phyloP scores from a whole-genome alignment of 2,113 vertebrate species.

The Lophochroa leadbeateri region DNA sequence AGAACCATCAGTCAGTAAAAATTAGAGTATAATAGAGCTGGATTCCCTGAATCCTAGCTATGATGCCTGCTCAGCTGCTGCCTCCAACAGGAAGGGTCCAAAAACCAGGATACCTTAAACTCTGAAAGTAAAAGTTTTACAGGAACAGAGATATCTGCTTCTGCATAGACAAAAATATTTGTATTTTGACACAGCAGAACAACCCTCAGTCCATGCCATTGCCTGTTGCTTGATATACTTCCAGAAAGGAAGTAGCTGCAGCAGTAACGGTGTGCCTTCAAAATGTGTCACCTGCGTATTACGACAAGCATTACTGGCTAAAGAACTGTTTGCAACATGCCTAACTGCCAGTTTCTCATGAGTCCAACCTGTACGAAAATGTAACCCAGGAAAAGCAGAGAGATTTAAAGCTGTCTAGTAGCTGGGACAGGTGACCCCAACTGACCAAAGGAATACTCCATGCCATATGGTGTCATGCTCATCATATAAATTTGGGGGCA shows the following conservation, averaged over 20 bases:
- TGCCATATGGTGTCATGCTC: neutral
- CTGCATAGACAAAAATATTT: neutral
- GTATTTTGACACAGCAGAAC: neutral
- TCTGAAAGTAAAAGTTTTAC: neutral
- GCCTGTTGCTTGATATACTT: neutral
- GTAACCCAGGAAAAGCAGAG: neutral
- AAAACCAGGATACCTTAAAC: neutral
- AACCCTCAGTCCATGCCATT: neutral
- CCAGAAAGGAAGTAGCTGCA: neutral
- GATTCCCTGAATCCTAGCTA: neutral
- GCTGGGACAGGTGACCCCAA: neutral
- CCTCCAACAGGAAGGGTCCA: neutral
- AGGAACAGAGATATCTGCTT: neutral
- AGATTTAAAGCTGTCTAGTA: neutral
- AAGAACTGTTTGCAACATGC: neutral
- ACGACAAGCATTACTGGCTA: neutral
- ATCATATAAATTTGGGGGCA: neutral
- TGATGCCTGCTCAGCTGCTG: neutral
- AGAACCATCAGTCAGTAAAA: neutral
- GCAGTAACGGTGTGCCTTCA: neutral
- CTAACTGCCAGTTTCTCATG: neutral
- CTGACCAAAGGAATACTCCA: neutral
- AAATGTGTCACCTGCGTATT: accelerated
- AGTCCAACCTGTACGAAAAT: neutral
- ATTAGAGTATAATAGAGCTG: too few relatives aligned